phyloP scores from a whole-genome alignment of 2,113 vertebrate species.

The Heterochromis multidens region DNA sequence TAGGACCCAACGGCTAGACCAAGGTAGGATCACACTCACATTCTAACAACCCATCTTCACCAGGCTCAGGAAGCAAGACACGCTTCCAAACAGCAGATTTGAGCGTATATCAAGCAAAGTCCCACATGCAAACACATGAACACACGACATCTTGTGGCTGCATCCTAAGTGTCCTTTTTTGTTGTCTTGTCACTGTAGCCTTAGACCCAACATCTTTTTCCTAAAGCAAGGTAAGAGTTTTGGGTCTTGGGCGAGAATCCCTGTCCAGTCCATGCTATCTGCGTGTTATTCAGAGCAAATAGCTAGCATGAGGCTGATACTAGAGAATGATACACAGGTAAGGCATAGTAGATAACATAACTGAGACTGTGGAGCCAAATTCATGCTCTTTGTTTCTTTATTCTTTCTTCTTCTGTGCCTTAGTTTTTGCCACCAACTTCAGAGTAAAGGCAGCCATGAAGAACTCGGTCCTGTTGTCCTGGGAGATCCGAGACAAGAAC shows the following conservation, averaged over 20 bases:
- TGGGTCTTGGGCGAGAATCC: conserved; percentile 23
- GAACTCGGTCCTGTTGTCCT: conserved; percentile 92
- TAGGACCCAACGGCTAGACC: conserved; percentile 92
- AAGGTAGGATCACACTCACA: conserved; percentile 92
- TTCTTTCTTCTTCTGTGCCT: conserved; percentile 52
- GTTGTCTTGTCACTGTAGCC: conserved; percentile 71
- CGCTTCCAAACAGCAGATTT: neutral
- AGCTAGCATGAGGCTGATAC: conserved; percentile 29
- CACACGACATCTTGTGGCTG: conserved; percentile 25
- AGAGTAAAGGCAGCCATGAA: conserved; percentile 98
- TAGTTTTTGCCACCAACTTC: conserved; percentile 99
- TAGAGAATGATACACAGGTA: conserved; percentile 47
- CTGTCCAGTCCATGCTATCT: conserved; percentile 30
- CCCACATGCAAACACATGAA: conserved; percentile 1
- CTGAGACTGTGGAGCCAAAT: conserved; percentile 61
- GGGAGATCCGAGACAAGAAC: conserved; percentile 96
- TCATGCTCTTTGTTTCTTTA: conserved; percentile 67
- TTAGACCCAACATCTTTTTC: conserved; percentile 59
- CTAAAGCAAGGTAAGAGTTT: conserved; percentile 69
- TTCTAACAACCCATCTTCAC: conserved; percentile 40
- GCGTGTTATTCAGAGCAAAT: conserved; percentile 35
- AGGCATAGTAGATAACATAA: neutral
- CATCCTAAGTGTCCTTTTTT: conserved; percentile 67
- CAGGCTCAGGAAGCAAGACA: conserved; percentile 26
- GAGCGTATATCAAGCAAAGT: neutral